Conservation (phyloP, 2,797 vertebrate species). For the Parauchenoglanis ngamensis region DNA sequence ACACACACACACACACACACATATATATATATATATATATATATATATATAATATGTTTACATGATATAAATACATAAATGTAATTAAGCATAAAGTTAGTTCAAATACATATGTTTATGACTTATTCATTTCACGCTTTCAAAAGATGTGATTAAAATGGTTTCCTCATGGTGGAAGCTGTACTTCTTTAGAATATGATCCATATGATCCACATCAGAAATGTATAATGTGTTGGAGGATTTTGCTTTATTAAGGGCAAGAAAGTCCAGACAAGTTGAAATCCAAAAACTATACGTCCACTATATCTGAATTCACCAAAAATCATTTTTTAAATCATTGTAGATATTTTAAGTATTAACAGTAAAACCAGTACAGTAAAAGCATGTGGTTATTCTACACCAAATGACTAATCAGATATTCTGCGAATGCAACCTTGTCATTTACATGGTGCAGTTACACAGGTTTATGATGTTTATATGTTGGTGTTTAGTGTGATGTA, state of each 20-base stretch:
- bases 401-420: not conserved
- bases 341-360: not conserved
- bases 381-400: not conserved
- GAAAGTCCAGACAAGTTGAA: not conserved
- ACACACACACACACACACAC: too few relatives aligned
- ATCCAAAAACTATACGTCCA: not conserved
- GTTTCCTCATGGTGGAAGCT: not conserved
- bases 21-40: not conserved
- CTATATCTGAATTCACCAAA: not conserved
- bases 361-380: not conserved
- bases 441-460: not conserved
- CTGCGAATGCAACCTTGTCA: not conserved
- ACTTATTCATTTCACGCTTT: not conserved
- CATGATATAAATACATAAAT: not conserved
- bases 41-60: not conserved
- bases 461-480: not conserved
- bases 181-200: not conserved
- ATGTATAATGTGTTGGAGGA: not conserved
- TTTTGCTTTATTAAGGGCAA: not conserved
- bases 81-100: not conserved
- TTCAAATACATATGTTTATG: not conserved
- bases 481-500: slow-evolving; percentile 73
- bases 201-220: not conserved
- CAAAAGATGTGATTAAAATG: not conserved
- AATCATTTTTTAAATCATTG: not conserved